A percentile compares a stretch with the other conserved stretches of the same genome.
Conservation (phyloP, 2,888 invertebrate genomes). For the Cephus pulcher region DNA sequence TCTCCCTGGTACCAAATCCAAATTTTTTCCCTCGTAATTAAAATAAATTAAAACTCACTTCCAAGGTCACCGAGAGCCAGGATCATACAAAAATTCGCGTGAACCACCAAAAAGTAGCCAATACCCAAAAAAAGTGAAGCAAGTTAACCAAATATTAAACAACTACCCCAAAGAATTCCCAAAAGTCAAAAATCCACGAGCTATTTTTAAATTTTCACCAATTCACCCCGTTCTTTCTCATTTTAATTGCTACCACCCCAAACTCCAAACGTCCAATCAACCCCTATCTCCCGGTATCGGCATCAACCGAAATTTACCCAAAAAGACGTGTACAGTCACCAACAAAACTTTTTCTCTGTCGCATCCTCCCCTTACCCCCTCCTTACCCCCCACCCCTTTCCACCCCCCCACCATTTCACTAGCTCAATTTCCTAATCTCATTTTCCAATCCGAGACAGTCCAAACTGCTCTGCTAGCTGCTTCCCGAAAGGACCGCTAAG, state of each 20-base stretch:
- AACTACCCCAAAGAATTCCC: no score
- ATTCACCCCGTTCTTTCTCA: no score
- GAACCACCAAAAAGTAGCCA: background rate
- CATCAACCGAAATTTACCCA: background rate
- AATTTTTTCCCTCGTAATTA: background rate
- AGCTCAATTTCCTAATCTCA: background rate
- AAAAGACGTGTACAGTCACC: background rate
- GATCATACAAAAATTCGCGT: background rate
- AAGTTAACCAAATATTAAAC: background rate
- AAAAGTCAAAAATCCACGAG: no score
- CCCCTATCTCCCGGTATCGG: no score
- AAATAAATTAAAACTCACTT: background rate
- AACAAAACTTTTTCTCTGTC: background rate
- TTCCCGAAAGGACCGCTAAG: slow-evolving; percentile 12
- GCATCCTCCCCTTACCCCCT: background rate
- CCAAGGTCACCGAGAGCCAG: background rate
- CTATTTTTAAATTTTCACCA: no score
- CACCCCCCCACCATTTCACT: background rate
- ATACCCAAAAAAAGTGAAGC: background rate
- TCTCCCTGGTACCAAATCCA: background rate
- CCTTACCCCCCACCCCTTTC: no score
- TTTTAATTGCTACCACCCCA: no score
- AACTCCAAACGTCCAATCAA: no score
- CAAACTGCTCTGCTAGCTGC: background rate
- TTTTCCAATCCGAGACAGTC: background rate